phyloP scores from a whole-genome alignment of 2,888 invertebrate genomes.

The Acrocera orbiculus region DNA sequence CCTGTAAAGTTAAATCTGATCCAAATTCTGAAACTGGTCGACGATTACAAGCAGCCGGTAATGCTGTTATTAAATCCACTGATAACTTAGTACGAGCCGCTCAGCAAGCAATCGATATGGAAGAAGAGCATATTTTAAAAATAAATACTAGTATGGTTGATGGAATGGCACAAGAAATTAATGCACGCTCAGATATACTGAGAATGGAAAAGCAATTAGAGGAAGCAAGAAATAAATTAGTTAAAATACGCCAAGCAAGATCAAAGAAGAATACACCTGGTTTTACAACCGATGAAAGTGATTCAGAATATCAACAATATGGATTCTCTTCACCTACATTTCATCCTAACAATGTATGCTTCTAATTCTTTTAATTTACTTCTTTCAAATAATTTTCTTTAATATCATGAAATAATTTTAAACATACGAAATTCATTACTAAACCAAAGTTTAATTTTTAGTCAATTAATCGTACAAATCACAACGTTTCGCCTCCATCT shows the following conservation, averaged over 20 bases:
- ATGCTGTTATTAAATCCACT: slow-evolving; percentile 92
- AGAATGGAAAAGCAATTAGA: slow-evolving; percentile 88
- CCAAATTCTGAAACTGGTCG: slow-evolving; percentile 86
- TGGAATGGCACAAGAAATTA: slow-evolving; percentile 90
- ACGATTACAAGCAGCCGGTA: slow-evolving; percentile 80
- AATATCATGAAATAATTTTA: neutral
- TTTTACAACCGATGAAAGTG: slow-evolving; percentile 39
- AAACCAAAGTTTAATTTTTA: slow-evolving; percentile 7
- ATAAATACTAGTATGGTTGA: slow-evolving; percentile 89
- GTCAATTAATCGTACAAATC: slow-evolving; percentile 26
- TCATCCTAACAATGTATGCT: slow-evolving; percentile 6
- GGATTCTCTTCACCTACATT: slow-evolving; percentile 19
- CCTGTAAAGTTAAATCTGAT: slow-evolving; percentile 98
- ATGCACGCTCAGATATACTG: slow-evolving; percentile 77
- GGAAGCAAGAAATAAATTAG: slow-evolving; percentile 76
- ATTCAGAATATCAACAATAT: slow-evolving; percentile 33
- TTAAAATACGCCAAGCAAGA: slow-evolving; percentile 83
- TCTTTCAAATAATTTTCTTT: neutral
- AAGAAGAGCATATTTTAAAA: slow-evolving; percentile 79
- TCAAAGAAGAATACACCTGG: slow-evolving; percentile 52
- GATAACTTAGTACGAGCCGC: slow-evolving; percentile 94
- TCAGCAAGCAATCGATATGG: slow-evolving; percentile 75
- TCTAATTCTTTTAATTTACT: neutral
- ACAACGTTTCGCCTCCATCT: slow-evolving; percentile 24
- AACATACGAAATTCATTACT: neutral